Conservation (phyloP, 2,113 vertebrate genomes). For the Promerops cafer region DNA sequence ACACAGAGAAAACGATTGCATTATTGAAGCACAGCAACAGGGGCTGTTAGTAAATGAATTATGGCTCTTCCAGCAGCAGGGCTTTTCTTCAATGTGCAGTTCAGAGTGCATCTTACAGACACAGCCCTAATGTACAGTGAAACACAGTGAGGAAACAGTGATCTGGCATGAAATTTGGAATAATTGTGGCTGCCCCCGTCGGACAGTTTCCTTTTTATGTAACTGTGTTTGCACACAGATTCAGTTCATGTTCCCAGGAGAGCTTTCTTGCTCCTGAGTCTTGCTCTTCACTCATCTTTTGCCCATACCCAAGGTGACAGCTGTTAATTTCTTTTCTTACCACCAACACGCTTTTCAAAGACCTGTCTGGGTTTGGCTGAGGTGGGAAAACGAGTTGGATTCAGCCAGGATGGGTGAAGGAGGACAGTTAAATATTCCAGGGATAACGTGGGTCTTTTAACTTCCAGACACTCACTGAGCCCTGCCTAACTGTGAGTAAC, state of each 20-base stretch:
- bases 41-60: constrained; percentile 22
- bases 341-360: background rate
- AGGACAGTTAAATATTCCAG: background rate
- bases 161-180: background rate
- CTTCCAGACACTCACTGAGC: background rate
- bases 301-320: background rate
- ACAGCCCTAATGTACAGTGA: background rate
- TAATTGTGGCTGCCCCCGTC: background rate
- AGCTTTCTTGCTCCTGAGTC: background rate
- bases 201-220: background rate
- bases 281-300: background rate
- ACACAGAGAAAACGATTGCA: background rate
- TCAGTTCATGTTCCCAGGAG: background rate
- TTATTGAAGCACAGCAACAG: background rate
- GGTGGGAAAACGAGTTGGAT: background rate
- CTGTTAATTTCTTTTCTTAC: constrained; percentile 9
- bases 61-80: background rate
- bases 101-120: background rate
- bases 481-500: background rate
- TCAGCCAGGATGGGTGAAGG: background rate
- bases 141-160: background rate
- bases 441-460: background rate
- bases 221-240: background rate
- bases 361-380: background rate
- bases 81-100: background rate